A percentile compares a stretch with the other conserved stretches of the same genome.
phyloP scores from a whole-genome alignment of 1,140 invertebrate genomes.

The Ectropis grisescens region DNA sequence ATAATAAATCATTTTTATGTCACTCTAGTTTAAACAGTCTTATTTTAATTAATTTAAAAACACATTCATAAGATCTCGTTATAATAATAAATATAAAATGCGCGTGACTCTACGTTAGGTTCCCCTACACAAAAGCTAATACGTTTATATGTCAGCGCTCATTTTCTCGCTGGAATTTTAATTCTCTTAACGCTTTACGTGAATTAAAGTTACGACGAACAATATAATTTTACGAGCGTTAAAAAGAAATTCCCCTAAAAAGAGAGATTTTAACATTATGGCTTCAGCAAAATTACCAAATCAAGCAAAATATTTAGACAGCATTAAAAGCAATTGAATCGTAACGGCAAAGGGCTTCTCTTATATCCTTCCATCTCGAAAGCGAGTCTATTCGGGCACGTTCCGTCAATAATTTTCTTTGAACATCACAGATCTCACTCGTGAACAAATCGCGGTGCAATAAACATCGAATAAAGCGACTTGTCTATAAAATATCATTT shows the following conservation, averaged over 20 bases:
- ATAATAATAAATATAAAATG: too few relatives aligned
- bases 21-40: too few relatives aligned
- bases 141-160: constrained; percentile 44
- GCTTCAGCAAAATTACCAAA: constrained; percentile 11
- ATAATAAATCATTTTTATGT: too few relatives aligned
- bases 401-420: constrained; percentile 65
- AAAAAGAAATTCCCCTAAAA: constrained; percentile 25
- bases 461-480: constrained; percentile 62
- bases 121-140: constrained; percentile 33
- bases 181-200: constrained; percentile 40
- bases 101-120: too few relatives aligned
- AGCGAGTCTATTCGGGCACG: constrained; percentile 46
- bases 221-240: constrained; percentile 42
- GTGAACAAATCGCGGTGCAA: constrained; percentile 60
- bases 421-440: constrained; percentile 58
- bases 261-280: constrained; percentile 21
- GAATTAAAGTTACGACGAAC: constrained; percentile 41
- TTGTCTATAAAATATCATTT: constrained; percentile 68
- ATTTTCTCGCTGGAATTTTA: constrained; percentile 46
- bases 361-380: constrained; percentile 23
- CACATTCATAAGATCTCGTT: too few relatives aligned
- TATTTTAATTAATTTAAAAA: too few relatives aligned
- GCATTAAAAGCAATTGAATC: constrained; percentile 32
- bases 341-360: constrained; percentile 21
- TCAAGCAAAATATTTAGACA: constrained; percentile 23